Base-by-base conservation (phyloP, 2,797 vertebrate genomes). In the Sebastes alutus region DNA sequence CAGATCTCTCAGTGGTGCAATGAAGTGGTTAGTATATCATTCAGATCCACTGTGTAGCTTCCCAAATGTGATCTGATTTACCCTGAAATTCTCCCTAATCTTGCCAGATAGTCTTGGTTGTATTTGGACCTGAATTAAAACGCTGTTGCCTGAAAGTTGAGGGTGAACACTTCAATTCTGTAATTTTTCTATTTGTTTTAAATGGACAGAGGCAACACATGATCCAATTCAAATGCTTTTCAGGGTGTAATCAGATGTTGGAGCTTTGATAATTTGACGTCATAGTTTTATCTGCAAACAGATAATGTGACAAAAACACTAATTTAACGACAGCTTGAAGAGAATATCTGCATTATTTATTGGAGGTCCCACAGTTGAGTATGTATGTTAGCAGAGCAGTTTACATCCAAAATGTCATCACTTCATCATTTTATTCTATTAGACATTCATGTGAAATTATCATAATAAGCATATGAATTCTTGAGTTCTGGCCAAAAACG, bases 121-220 rank as follows among this genome's bases (percentile, higher is more conserved):
- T 23, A 54, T 72, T 33, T 46, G 5, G 13, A 32, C n/a, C 5
- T 63, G 23, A 68, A 76, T 56, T 61, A 70, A 83, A 84, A 59
- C 8, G 22, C 10, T 30, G 32, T 65, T 74, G 16, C 27, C 54
- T 58, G 6, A 60, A 18, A 22, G 38, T 12, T 59, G 2, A 67
- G 1, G 13, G 3, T 46, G 3, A 1, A 56, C 55, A 10, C 6
- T 68, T 27, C 49, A 52, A 52, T 52, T 52, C 7, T 52, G 42
- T 46, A 2, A 16, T 52, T 27, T 35, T 56, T 66, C 13, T 29
- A 4, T 10, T 64, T 6, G 5, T 52, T 60, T 49, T 29, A n/a
- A 66, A 38, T 6, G 6, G 6, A 80, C 5, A 20, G 13, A 56
- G 2, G 8, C 4, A 25, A 55, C 33, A 18, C 60, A 14, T 10